These are phyloP conservation scores for Chrysolophus pictus DNA, from an alignment of 2,797 vertebrate species.

Conservation along the genomic window DNA sequence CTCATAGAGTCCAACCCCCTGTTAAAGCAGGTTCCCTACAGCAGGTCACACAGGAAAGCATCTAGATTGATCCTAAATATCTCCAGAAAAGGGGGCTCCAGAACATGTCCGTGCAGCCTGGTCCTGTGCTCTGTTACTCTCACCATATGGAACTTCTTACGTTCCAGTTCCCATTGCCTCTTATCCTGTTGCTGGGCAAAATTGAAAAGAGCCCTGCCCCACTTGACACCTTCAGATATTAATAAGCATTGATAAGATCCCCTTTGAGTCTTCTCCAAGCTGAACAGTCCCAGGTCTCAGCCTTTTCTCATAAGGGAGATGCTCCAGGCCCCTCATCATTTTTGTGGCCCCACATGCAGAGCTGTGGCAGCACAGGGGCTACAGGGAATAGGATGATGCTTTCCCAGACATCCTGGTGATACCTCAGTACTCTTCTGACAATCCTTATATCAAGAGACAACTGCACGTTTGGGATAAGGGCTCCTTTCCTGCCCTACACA, in stretches of 20 bases:
- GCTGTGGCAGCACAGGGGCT: not conserved
- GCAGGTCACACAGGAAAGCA: not conserved
- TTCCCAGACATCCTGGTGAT: not conserved
- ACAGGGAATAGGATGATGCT: not conserved
- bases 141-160: not conserved
- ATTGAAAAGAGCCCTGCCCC: not conserved
- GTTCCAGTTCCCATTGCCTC: not conserved
- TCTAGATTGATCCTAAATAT: not conserved
- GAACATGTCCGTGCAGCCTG: not conserved
- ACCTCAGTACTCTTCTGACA: not conserved
- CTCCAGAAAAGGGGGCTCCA: not conserved
- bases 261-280: not conserved
- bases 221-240: not conserved
- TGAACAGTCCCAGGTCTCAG: not conserved
- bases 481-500: not conserved
- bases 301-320: not conserved
- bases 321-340: too few relatives aligned
- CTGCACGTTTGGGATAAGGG: not conserved
- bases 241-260: not conserved
- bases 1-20: not conserved
- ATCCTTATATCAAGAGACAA: not conserved
- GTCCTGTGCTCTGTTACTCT: not conserved
- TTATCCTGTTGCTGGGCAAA: not conserved
- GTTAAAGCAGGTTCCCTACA: too few relatives aligned
- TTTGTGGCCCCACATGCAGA: not conserved